Base-by-base conservation (phyloP, 2,113 vertebrate genomes). In the Ageneiosus marmoratus region DNA sequence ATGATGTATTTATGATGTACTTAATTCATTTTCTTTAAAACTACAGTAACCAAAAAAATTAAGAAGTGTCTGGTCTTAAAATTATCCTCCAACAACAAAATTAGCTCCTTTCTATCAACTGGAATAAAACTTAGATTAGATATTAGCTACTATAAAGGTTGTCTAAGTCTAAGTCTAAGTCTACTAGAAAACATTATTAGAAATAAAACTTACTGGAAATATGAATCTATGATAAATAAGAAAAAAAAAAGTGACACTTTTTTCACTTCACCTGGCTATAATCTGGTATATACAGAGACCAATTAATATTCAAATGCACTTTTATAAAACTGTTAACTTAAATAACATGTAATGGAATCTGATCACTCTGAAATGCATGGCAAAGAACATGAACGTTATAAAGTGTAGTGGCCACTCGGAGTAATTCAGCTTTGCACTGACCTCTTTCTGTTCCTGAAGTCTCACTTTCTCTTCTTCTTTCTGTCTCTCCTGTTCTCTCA, bases 401-500 rank as follows among this genome's bases (percentile, higher is more conserved):
- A 34, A 22, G 9, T 27, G 34, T 56, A 55, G 62, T 50, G n/a
- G 34, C 32, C 12, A 53, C 24, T 56, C 4, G 5, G 12, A 72
- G 24, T 58, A 63, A 24, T 48, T 32, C 24, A 34, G 32, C 10
- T 56, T 10, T 50, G 34, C 18, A 60, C 37, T 63, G 55, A 94
- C 94, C 93, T 92, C 89, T 86, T 88, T 92, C 27, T 96, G 93
- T 72, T 99, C 97, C 79, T 94, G 93, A 9, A 93, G 88, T 0
- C 96, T 93, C 29, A 95, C 92, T 12, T 89, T 93, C 87, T 98
- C 96, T 0, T 99, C 97, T 8, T 96, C 96, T 86, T 96, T 96
- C 20, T 91, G 87, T 88, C 93, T 93, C 80, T 98, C 97, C 69
- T 97, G 95, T 11, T 99, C 98, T 82, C 95, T 88, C 41, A 96